Evolutionary conservation across 1,140 invertebrate genomes (phyloP), one percentile per base, ranked within the genome.

Genomic region (Drosophila nigromelanica): DNA sequence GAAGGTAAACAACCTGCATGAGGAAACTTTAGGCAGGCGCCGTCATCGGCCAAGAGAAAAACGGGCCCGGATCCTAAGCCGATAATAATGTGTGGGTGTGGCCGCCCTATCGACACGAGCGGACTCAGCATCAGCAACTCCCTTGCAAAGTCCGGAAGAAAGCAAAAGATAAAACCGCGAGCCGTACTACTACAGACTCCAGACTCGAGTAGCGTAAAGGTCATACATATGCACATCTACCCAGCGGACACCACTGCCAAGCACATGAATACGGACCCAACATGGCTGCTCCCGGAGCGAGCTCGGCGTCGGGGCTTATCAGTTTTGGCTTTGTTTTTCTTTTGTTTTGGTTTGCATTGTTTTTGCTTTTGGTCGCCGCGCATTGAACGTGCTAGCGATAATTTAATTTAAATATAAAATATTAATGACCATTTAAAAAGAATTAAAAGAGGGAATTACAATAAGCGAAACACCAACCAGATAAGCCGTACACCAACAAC

Each of bases 1-100:
- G 82, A 76, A 78, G 81, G 83, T 87, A 86, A 86, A 82, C 58
- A 86, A 82, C 82, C 82, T 82, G 81, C 64, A 74, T 68, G 27
- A 43, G 77, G 48, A 60, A 80, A 80, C 74, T 86, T 80, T 75
- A 75, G 62, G 81, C 68, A 77, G 71, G 78, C 81, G 75, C 83
- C 80, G 47, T 35, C 30, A 48, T 48, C 56, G 30, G 40, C 43
- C 45, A 7, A 45, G 10, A 35, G 33, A 35, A 2, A 35, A 62
- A 60, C 39, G 73, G 63, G 71, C 51, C 67, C 77, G 67, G 58
- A 75, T 73, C 55, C 48, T 68, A 39, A 14, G 35, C 45, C 52
- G 80, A 83, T 85, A 85, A 80, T 54, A 50, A 59, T 63, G 39
- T 82, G 68, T 72, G 54, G 76, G 71, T 67, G 59, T 75, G 48